A percentile compares a stretch with the other conserved stretches of the same genome.
These are phyloP conservation scores for Conops quadrifasciatus DNA, from an alignment of 2,888 invertebrate genomes.

Conservation along the genomic window DNA sequence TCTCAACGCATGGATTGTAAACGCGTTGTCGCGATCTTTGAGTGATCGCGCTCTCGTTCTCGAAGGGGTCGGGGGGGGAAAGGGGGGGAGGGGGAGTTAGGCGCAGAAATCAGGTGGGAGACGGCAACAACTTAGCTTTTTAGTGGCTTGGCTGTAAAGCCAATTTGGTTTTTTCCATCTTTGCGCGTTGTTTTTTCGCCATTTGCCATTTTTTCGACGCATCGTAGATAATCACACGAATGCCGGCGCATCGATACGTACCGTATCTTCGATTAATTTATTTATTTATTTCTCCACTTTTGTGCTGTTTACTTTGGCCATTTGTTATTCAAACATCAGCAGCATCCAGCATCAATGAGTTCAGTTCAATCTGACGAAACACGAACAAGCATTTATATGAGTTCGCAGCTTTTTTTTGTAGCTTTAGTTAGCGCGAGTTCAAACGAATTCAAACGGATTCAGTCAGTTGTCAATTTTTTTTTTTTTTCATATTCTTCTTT, in stretches of 20 bases:
- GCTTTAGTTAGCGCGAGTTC: too few relatives aligned
- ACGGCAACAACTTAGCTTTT: neutral
- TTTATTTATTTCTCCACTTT: neutral
- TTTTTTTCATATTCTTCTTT: neutral
- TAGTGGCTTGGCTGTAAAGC: neutral
- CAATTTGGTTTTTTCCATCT: neutral
- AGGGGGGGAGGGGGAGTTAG: too few relatives aligned
- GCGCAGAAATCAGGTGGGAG: too few relatives aligned
- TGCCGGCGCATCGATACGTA: neutral
- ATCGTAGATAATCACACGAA: neutral
- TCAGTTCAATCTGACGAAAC: too few relatives aligned
- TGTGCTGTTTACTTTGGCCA: neutral
- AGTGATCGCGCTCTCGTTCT: too few relatives aligned
- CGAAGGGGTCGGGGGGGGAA: too few relatives aligned
- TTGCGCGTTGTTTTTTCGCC: too few relatives aligned
- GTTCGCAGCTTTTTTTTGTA: too few relatives aligned
- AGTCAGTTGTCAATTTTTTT: neutral
- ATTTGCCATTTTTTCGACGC: neutral
- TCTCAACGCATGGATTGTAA: too few relatives aligned
- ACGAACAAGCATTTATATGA: too few relatives aligned
- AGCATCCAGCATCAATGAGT: neutral
- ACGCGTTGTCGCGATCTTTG: too few relatives aligned
- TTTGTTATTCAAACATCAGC: constrained; percentile 14
- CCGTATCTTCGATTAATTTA: neutral
- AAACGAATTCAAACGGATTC: too few relatives aligned